Evolutionary conservation across 2,797 vertebrate genomes (phyloP).

Genomic region (Phrynocephalus guinanensis): DNA sequence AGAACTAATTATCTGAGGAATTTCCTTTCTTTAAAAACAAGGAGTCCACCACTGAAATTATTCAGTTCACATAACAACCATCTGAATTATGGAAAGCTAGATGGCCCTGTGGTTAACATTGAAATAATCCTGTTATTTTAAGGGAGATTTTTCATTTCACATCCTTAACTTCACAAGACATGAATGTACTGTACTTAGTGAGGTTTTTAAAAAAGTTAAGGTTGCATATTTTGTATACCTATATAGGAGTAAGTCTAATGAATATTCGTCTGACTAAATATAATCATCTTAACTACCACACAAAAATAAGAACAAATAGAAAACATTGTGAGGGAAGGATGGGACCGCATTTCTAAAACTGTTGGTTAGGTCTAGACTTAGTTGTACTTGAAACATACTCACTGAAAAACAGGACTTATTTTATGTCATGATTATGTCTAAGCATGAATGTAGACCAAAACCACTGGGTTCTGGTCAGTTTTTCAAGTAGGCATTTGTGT

Average conservation of each 20-base stretch:
- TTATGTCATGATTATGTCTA: neutral
- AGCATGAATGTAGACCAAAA: neutral
- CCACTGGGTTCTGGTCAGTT: neutral
- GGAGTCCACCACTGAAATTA: constrained; percentile 1
- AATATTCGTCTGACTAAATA: neutral
- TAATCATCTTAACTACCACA: neutral
- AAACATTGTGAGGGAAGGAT: neutral
- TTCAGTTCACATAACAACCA: neutral
- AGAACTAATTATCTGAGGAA: constrained; percentile 48
- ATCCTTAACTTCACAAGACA: neutral
- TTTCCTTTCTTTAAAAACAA: constrained; percentile 3
- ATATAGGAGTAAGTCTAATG: neutral
- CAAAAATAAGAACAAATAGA: neutral
- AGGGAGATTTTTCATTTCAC: neutral
- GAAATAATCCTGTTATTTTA: constrained; percentile 14
- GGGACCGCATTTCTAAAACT: neutral
- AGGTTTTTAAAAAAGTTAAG: too few species aligned
- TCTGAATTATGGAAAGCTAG: constrained; percentile 13
- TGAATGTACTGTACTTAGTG: too few species aligned
- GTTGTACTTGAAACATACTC: neutral
- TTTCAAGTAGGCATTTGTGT: neutral
- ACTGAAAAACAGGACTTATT: neutral
- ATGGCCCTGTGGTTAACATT: constrained; percentile 3
- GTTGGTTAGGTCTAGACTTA: neutral
- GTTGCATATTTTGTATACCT: neutral